Base-by-base conservation (phyloP, 2,113 vertebrate genomes). In the Psittacus erithacus region DNA sequence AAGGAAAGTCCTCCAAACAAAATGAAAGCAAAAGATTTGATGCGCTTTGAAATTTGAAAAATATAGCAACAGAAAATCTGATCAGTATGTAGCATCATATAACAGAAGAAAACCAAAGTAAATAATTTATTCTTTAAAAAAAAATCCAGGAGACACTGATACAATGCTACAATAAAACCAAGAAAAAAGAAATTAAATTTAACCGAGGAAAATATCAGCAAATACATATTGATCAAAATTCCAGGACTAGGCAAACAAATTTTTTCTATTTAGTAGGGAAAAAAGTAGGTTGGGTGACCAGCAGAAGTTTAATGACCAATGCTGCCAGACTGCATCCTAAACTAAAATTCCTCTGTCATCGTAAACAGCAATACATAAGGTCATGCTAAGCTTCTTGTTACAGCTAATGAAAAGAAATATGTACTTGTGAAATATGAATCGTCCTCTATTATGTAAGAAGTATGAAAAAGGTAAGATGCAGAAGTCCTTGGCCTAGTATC, bases 201-300 rank as follows among this genome's bases (percentile, higher is more conserved):
- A 87, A 71, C 29, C 22, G 3, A 91, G 59, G 77, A 95, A 95
- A 94, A 91, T 85, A 10, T 92, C 39, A 93, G 5, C 11, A 92
- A 92, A 90, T 57, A 88, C 10, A 25, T 94, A 95, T 71, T 78
- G 90, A 94, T 81, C 27, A 71, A 81, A 94, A 95, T 50, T 83
- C 49, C 80, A 92, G 47, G 46, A 82, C 65, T 77, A 67, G 6
- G 33, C 7, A 82, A 90, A 88, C 10, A 55, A 92, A 80, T 73
- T 52, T 77, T 86, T 93, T 67, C 25, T 80, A 10, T 70, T 70
- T 93, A 82, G 69, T 20, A 49, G 9, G 7, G 10, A 63, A 22
- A 44, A 88, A 92, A 83, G 14, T 24, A 38, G 7, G 35, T 82
- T 55, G 25, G 2, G 9, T 69, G 52, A 92, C 5, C 43, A 91